A percentile compares a stretch with the other conserved stretches of the same genome.
Evolutionary conservation across 2,797 vertebrate species (phyloP).

Genomic region (Thalassophryne amazonica): DNA sequence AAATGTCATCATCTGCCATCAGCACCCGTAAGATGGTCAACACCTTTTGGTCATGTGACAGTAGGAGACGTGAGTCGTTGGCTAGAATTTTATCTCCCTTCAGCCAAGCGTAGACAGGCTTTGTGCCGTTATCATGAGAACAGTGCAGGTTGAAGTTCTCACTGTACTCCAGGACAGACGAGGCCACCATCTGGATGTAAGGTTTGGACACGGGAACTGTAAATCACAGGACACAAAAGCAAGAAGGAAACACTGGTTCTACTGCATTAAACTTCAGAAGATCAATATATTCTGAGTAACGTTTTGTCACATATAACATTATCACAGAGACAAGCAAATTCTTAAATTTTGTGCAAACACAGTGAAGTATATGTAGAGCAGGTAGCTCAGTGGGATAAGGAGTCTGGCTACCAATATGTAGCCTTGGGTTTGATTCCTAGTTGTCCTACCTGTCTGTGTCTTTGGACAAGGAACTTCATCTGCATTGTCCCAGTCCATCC

Average conservation of each 20-base stretch:
- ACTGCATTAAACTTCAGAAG: too few relatives aligned
- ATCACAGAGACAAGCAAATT: too few relatives aligned
- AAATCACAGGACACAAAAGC: constrained; percentile 9
- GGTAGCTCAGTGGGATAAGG: too few relatives aligned
- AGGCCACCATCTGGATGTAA: constrained; percentile 80
- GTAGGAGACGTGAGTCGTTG: constrained; percentile 85
- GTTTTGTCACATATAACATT: too few relatives aligned
- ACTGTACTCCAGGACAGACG: constrained; percentile 89
- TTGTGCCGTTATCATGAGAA: constrained; percentile 90
- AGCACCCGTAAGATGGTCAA: constrained; percentile 89
- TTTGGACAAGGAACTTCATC: too few relatives aligned
- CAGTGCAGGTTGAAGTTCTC: constrained; percentile 91
- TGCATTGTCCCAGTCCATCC: too few relatives aligned
- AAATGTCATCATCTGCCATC: constrained; percentile 89
- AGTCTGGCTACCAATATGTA: too few relatives aligned
- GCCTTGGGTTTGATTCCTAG: too few relatives aligned
- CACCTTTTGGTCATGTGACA: constrained; percentile 88
- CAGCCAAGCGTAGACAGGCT: constrained; percentile 89
- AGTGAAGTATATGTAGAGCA: too few relatives aligned
- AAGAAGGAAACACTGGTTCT: background rate
- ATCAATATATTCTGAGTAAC: too few relatives aligned
- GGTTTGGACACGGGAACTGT: constrained; percentile 89
- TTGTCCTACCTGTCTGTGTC: too few relatives aligned
- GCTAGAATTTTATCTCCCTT: constrained; percentile 86
- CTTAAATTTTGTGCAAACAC: too few relatives aligned